These are phyloP conservation scores for Pteronura brasiliensis DNA, from an alignment of 2,113 vertebrate genomes.

Conservation along the genomic window DNA sequence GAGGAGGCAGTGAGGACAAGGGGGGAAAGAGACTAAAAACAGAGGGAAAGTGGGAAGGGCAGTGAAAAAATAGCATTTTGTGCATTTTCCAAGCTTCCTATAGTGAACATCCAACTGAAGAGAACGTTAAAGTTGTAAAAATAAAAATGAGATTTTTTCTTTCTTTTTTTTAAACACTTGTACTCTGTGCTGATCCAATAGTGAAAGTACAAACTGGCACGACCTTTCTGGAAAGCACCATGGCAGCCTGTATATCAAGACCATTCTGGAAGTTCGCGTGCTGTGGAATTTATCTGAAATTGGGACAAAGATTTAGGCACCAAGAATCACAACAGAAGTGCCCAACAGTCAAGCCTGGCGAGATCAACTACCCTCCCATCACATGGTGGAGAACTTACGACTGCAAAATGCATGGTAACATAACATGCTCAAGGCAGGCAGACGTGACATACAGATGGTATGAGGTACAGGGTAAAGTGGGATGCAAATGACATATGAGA, in stretches of 20 bases:
- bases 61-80: background rate
- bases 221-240: background rate
- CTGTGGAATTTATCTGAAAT: background rate
- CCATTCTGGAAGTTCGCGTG: background rate
- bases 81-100: background rate
- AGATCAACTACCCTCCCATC: background rate
- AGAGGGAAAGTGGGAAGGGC: background rate
- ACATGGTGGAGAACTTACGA: background rate
- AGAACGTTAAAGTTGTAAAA: background rate
- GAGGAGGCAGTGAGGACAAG: background rate
- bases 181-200: background rate
- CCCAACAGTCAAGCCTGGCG: background rate
- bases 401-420: background rate
- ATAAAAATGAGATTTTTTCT: background rate
- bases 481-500: background rate
- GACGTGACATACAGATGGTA: background rate
- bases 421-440: background rate
- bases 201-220: background rate
- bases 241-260: background rate
- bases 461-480: background rate
- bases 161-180: background rate
- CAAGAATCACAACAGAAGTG: background rate
- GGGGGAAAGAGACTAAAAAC: background rate
- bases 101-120: background rate
- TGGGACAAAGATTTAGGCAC: background rate